Evolutionary conservation across 2,113 vertebrate species (phyloP).

Genomic region (Dissostichus mawsoni): DNA sequence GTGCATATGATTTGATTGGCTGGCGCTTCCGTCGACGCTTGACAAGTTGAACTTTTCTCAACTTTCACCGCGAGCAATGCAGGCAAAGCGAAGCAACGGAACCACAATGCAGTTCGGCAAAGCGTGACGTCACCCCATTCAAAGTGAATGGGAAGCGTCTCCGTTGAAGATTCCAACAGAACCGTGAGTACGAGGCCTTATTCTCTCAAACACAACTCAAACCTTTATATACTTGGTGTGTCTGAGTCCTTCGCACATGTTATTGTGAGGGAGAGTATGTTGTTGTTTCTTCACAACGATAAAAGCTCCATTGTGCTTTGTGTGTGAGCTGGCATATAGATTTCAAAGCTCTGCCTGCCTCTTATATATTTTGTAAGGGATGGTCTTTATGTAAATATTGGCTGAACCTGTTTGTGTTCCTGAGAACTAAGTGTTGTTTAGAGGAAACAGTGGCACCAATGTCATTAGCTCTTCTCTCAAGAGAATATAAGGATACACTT

Average conservation of each 20-base stretch:
- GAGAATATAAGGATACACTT: constrained; percentile 18
- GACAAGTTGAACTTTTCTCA: too few species aligned
- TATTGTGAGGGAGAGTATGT: neutral
- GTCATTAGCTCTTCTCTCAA: constrained; percentile 22
- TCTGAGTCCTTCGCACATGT: neutral
- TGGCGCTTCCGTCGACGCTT: too few species aligned
- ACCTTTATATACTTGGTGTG: neutral
- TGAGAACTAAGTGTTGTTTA: constrained; percentile 7
- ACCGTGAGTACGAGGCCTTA: too few species aligned
- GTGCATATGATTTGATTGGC: too few species aligned
- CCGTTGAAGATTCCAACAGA: too few species aligned
- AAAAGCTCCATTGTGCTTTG: neutral
- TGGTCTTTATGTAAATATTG: constrained; percentile 8
- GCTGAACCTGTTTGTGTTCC: constrained; percentile 5
- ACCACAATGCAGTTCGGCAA: too few species aligned
- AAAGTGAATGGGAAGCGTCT: too few species aligned
- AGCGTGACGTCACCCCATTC: too few species aligned
- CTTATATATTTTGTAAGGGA: neutral
- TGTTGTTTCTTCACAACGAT: neutral
- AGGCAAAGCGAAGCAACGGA: too few species aligned
- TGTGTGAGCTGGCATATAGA: neutral
- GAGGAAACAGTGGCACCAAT: neutral
- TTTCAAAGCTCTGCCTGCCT: neutral
- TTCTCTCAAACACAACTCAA: neutral
- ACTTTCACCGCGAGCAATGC: too few species aligned